Evolutionary conservation across 2,113 vertebrate genomes (phyloP), one percentile per base, ranked within the genome.

Genomic region (Urocitellus parryii): DNA sequence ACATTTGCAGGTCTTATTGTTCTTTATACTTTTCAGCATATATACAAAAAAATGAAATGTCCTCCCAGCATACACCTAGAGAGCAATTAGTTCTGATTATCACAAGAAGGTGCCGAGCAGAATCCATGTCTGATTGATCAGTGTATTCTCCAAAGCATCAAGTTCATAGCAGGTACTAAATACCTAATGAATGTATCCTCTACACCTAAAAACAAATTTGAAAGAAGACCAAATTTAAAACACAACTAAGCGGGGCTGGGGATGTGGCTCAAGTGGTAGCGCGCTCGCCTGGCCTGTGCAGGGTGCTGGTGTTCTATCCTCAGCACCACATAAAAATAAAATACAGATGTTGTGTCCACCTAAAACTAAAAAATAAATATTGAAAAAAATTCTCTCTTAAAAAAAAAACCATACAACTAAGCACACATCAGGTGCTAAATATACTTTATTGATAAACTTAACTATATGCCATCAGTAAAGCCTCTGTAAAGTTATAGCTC

Each of bases 11-110:
- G 56, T 89, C 34, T 72, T 73, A 51, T 56, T 70, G 74, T 32
- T 80, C 65, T 88, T 14, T 53, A 17, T 51, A 80, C 42, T 85
- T 89, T 80, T 48, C 32, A 39, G 61, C 51, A 53, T 53, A 53
- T 86, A 90, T n/a, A 72, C 34, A 91, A 73, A 79, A 94, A 94
- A 79, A 73, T 53, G 11, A 93, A 90, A 67, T 68, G 79, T 67
- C 84, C 48, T 63, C 58, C 61, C 58, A 61, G 22, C 53, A 58
- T 32, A 61, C 22, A 48, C 16, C 24, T 51, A 74, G 53, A 53
- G 34, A 92, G 39, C 90, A 83, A 76, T 42, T 85, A 78, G 79
- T 51, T 90, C 53, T 88, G 45, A 72, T 76, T 85, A 92, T 20
- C 90, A 34, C 4, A 78, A 37, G 56, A 83, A 95, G 53, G 34